Evolutionary conservation across 2,113 vertebrate species (phyloP), one percentile per base, ranked within the genome.

Genomic region (Bambusicola thoracicus): DNA sequence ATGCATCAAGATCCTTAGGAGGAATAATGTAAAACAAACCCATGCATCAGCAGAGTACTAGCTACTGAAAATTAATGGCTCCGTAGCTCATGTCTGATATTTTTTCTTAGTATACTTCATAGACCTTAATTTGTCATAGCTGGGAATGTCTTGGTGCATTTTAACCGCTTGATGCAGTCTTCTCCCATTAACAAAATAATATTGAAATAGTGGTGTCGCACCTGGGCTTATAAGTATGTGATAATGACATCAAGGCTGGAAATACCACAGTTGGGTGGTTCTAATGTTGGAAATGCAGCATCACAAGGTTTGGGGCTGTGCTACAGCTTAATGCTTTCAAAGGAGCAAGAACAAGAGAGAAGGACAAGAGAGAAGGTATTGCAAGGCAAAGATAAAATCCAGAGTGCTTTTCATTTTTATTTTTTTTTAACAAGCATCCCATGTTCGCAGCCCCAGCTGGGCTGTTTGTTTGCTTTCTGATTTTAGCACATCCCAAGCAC

Each of bases 401-500:
- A 0, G 66, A 49, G 38, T 46, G 44, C 29, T 27, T 55, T 17
- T 17, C 29, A 5, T 53, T 18, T 18, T 30, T 55, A 5, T 30
- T 32, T 55, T 18, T 55, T 30, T 32, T 18, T 18, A 55, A 43
- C 11, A 43, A 0, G 0, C 24, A n/a, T 56, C 55, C 68, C 0
- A 1, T 41, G 29, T 27, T 38, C 0, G 0, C 34, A 46, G 61
- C n/a, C 34, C 51, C 62, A 76, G 69, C 40, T 74, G 30, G 53
- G 17, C 13, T 70, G 53, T 74, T 78, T 75, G 36, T 51, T 85
- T 46, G 10, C 34, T 66, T 74, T 85, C 81, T 89, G 75, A 82
- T 85, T 87, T 91, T 67, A 80, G 84, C 70, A 79, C 38, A 87
- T 82, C 63, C 70, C 87, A 76, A 82, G 84, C 79, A 81, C 43